Evolutionary conservation across 92 coral and sea anemone genomes (phyloP).

Genomic region (Micromussa lordhowensis): DNA sequence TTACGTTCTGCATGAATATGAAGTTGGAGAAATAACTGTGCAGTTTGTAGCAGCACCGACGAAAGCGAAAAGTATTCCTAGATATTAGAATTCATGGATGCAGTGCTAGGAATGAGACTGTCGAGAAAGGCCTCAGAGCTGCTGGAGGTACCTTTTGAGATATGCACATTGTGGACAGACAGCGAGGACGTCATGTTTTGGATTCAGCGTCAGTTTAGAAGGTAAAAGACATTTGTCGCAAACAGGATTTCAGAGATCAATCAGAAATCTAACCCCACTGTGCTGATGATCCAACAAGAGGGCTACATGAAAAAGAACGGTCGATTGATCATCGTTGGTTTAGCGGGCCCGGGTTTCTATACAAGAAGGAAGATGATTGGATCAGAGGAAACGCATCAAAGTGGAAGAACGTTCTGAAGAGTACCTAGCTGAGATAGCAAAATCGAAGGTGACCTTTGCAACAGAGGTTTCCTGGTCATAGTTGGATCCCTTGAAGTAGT

Average conservation of each 20-base stretch:
- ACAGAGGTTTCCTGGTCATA: background rate
- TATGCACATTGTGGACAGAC: slow-evolving; percentile 62
- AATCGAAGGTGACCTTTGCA: slow-evolving; percentile 26
- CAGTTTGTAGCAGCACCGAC: slow-evolving; percentile 70
- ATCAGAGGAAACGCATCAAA: no score
- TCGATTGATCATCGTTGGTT: slow-evolving; percentile 57
- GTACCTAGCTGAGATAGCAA: slow-evolving; percentile 31
- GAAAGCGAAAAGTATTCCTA: slow-evolving; percentile 42
- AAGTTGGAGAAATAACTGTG: slow-evolving; percentile 40
- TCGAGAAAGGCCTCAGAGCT: slow-evolving; percentile 51
- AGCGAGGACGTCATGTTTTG: slow-evolving; percentile 54
- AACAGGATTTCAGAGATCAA: slow-evolving; percentile 52
- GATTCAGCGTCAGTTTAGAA: slow-evolving; percentile 53
- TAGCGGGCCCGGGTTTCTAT: slow-evolving; percentile 64
- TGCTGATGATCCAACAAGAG: slow-evolving; percentile 54
- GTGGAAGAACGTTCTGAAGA: slow-evolving; percentile 30
- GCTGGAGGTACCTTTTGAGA: slow-evolving; percentile 25
- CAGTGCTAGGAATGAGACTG: slow-evolving; percentile 61
- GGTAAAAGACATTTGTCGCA: slow-evolving; percentile 53
- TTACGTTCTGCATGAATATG: slow-evolving; percentile 53
- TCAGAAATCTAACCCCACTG: slow-evolving; percentile 48
- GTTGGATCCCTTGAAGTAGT: slow-evolving; percentile 32
- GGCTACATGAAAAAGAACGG: slow-evolving; percentile 44
- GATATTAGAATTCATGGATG: slow-evolving; percentile 57
- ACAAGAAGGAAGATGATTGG: slow-evolving; percentile 41